phyloP scores from a whole-genome alignment of 2,113 vertebrate species.

The Tautogolabrus adspersus region DNA sequence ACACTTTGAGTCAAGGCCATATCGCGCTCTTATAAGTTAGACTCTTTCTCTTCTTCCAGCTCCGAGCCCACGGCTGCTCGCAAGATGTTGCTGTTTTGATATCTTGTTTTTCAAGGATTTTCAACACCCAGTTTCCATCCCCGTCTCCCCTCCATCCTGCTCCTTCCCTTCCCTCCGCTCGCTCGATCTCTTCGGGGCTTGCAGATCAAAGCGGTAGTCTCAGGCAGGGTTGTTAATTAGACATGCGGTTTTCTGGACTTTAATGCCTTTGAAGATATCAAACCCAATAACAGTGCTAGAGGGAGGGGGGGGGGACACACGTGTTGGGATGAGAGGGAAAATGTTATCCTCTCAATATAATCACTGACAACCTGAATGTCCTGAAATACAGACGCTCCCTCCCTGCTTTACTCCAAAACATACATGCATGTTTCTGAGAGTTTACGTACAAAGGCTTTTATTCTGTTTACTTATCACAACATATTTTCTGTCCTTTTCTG shows the following conservation, averaged over 20 bases:
- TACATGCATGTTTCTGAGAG: background rate
- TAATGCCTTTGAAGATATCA: slow-evolving; percentile 58
- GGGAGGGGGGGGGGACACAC: background rate
- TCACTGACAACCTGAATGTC: slow-evolving; percentile 16
- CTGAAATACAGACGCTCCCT: background rate
- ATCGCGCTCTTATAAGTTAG: background rate
- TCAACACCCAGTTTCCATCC: slow-evolving; percentile 34
- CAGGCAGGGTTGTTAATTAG: slow-evolving; percentile 56
- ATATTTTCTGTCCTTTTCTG: too few species aligned
- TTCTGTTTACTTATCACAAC: too few species aligned
- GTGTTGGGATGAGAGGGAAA: slow-evolving; percentile 17
- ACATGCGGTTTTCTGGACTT: slow-evolving; percentile 51
- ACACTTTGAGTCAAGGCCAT: slow-evolving; percentile 30
- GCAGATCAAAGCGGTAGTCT: slow-evolving; percentile 62
- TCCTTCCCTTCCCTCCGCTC: slow-evolving; percentile 10
- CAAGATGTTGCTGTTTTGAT: slow-evolving; percentile 59
- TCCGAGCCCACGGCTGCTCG: slow-evolving; percentile 31
- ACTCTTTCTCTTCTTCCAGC: slow-evolving; percentile 10
- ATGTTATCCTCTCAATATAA: slow-evolving; percentile 25
- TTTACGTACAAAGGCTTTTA: background rate
- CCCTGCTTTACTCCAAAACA: too few species aligned
- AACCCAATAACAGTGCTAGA: slow-evolving; percentile 18
- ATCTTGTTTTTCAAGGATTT: slow-evolving; percentile 56
- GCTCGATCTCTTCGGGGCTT: slow-evolving; percentile 35
- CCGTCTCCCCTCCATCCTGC: slow-evolving; percentile 14